Evolutionary conservation across 1,140 invertebrate species (phyloP).

Genomic region (Leguminivora glycinivorella): DNA sequence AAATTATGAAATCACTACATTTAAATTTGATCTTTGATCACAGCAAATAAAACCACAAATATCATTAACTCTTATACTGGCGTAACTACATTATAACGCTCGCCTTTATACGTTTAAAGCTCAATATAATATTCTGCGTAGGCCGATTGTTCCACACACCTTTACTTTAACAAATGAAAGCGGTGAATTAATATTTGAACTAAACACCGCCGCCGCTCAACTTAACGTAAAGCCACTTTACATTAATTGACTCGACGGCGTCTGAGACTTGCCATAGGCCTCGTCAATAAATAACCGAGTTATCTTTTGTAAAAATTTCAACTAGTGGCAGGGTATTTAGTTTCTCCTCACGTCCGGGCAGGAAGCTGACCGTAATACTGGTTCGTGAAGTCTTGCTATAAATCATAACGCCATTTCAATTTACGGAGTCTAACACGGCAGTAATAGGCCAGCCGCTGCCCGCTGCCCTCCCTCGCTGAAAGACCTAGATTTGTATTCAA

Average conservation of each 20-base stretch:
- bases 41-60: conserved; percentile 15
- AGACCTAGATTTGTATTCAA: conserved; percentile 73
- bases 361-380: conserved; percentile 66
- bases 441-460: conserved; percentile 60
- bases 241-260: neutral
- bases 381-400: conserved; percentile 67
- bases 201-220: neutral
- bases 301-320: conserved; percentile 27
- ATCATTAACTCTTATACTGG: conserved; percentile 1
- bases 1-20: neutral
- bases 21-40: conserved; percentile 6
- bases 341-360: conserved; percentile 62
- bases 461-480: conserved; percentile 49
- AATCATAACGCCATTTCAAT: conserved; percentile 75
- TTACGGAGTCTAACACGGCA: conserved; percentile 60
- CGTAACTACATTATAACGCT: conserved; percentile 20
- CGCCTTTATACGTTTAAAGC: neutral
- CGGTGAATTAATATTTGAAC: conserved; percentile 20
- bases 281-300: conserved; percentile 12
- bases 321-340: conserved; percentile 41
- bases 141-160: conserved; percentile 18
- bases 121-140: conserved; percentile 25
- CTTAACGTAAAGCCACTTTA: conserved; percentile 16
- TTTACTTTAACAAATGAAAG: conserved; percentile 8
- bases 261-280: neutral